Conservation (phyloP, 35 echinoderm and acorn worm genomes). For the Diadema setosum region DNA sequence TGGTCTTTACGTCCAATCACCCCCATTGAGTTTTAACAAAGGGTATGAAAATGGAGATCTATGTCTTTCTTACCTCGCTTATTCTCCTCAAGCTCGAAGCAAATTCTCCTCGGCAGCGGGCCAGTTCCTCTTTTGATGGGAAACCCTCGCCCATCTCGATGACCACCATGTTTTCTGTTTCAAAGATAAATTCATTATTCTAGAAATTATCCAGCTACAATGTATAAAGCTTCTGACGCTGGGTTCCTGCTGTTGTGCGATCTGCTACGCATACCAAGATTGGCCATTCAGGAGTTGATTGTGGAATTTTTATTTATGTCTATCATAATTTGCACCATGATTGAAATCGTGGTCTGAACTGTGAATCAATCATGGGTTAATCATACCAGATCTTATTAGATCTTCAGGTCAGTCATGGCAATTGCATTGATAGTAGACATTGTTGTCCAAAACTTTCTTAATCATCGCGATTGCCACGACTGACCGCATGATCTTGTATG, state of each 20-base stretch:
- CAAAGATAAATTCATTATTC: not conserved
- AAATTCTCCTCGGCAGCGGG: constrained; percentile 72
- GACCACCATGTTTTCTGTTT: not conserved
- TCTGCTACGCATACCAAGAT: no score
- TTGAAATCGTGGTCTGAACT: no score
- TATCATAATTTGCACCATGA: no score
- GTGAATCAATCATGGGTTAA: not conserved
- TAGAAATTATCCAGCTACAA: no score
- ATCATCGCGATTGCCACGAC: no score
- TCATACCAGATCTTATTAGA: not conserved
- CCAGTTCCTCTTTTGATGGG: constrained; percentile 37
- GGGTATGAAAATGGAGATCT: not conserved
- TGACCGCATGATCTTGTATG: no score
- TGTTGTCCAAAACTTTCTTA: not conserved
- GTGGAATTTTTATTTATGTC: no score
- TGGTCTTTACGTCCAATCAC: no score
- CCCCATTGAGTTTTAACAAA: not conserved
- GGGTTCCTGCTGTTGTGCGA: no score
- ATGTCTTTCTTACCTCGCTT: constrained; percentile 74
- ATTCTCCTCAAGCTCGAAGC: constrained; percentile 84
- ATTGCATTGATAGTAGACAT: not conserved
- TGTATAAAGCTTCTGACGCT: no score
- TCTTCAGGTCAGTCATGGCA: no score
- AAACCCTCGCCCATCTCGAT: not conserved
- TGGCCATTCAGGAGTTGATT: not conserved